Evolutionary conservation across 37 sponge, comb jelly and placozoan genomes (phyloP).

Genomic region (Petrosia ficiformis): DNA sequence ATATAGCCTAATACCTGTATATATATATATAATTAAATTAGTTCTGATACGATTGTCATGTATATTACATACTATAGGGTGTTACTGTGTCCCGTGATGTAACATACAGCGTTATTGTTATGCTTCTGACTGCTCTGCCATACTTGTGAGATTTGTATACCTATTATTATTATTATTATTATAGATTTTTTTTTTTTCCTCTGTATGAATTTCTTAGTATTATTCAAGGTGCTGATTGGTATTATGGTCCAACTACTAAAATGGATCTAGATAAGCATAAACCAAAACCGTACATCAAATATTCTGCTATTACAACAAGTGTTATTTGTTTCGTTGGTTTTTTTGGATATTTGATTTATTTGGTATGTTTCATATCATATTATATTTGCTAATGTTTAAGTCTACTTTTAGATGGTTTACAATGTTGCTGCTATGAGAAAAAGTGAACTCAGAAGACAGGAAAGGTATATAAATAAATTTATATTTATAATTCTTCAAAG

Average conservation of each 20-base stretch:
- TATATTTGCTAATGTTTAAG: no score
- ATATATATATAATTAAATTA: no score
- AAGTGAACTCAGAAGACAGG: slow-evolving; percentile 20
- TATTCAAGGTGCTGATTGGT: slow-evolving; percentile 93
- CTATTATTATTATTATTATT: background rate
- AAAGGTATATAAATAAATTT: background rate
- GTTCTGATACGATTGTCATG: background rate
- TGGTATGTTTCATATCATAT: no score
- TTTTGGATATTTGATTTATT: slow-evolving; percentile 55
- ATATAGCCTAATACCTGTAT: no score
- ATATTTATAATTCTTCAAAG: no score
- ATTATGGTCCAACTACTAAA: slow-evolving; percentile 55
- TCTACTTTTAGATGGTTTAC: slow-evolving; percentile 47
- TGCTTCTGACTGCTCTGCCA: slow-evolving; percentile 80
- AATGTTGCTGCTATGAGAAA: slow-evolving; percentile 51
- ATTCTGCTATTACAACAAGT: slow-evolving; percentile 60
- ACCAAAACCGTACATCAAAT: slow-evolving; percentile 36
- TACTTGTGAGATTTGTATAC: slow-evolving; percentile 69
- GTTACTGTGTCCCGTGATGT: slow-evolving; percentile 80
- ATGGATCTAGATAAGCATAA: background rate
- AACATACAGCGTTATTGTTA: slow-evolving; percentile 71
- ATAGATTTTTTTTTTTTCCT: background rate
- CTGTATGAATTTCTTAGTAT: slow-evolving; percentile 27
- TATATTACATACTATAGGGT: slow-evolving; percentile 33
- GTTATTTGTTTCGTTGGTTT: slow-evolving; percentile 56